Percentiles rank a stretch among this genome's conserved stretches.
Evolutionary conservation across 2,113 vertebrate species (phyloP).

Genomic region (Orcinus orca): DNA sequence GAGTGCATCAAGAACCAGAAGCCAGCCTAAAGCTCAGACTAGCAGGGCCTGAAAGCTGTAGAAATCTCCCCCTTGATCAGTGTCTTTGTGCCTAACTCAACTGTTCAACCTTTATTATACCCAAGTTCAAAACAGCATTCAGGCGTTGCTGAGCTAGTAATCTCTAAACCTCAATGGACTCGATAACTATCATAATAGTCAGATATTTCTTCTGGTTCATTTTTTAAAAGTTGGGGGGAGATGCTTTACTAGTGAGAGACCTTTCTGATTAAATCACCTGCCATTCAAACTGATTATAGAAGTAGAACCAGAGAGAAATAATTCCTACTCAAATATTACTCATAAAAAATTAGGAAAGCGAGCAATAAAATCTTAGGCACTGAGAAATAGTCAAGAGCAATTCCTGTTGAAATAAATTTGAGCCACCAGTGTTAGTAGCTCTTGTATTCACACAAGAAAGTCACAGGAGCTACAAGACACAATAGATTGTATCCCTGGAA

Average conservation of each 20-base stretch:
- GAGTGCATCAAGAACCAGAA: neutral
- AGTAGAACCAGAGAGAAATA: neutral
- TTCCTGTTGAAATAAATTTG: neutral
- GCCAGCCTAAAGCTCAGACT: neutral
- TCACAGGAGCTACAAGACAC: neutral
- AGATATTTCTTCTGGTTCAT: neutral
- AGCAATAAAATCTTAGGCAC: neutral
- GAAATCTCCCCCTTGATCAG: neutral
- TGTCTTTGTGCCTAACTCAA: neutral
- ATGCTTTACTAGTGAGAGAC: neutral
- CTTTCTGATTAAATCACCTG: neutral
- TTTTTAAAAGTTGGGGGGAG: neutral
- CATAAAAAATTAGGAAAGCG: neutral
- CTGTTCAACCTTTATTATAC: neutral
- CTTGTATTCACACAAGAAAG: neutral
- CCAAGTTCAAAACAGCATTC: neutral
- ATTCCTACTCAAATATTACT: neutral
- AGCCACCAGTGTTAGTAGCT: neutral
- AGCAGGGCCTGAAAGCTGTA: neutral
- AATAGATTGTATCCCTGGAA: neutral
- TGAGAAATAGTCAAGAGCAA: neutral
- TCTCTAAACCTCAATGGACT: neutral
- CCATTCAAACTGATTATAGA: neutral
- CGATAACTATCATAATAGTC: neutral
- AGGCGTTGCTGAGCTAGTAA: neutral